Base-by-base conservation (phyloP, 2,113 vertebrate genomes). In the Tamias sibiricus region DNA sequence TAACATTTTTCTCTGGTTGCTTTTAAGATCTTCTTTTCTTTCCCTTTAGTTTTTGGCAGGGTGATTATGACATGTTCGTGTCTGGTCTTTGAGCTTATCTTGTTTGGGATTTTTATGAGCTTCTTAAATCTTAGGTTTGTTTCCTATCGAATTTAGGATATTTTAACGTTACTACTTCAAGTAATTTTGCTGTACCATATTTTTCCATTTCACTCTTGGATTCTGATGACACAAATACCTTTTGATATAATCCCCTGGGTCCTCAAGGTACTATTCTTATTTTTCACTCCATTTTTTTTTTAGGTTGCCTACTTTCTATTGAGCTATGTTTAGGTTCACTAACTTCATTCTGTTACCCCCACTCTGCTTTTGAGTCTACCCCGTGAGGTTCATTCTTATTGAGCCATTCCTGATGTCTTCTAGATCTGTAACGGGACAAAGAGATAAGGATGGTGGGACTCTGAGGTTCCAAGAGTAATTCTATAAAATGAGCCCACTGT, bases 111-210 rank as follows among this genome's bases (percentile, higher is more conserved):
- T 79, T 37, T 79, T 37, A 79, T 62, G 47, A 94, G 9, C 9
- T 87, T 91, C 30, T 74, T 90, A 66, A 72, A 66, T 90, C 42
- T 86, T 80, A 91, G 69, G 35, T 62, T 90, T 77, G 22, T 81
- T 54, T 90, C 6, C 28, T 89, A 30, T 32, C 35, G 44, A 83
- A 90, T 90, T 72, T 66, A 6, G 32, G 14, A 68, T 22, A 2
- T 47, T 85, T 92, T 49, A 79, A 6, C n/a, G 90, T 89, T 79
- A 42, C 54, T 92, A 62, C 44, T 84, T 54, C 30, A 54, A 57
- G 68, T 59, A 79, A 40, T 40, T 79, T 84, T 76, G 87, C 32
- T 85, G 2, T 5, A 7, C 26, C 32, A 74, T 1, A 11, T 8
- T n/a, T 75, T 94, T 62, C 47, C 0, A 16, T 69, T 75, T 62